phyloP scores from a whole-genome alignment of 2,113 vertebrate species.

The Chloropsis hardwickii region DNA sequence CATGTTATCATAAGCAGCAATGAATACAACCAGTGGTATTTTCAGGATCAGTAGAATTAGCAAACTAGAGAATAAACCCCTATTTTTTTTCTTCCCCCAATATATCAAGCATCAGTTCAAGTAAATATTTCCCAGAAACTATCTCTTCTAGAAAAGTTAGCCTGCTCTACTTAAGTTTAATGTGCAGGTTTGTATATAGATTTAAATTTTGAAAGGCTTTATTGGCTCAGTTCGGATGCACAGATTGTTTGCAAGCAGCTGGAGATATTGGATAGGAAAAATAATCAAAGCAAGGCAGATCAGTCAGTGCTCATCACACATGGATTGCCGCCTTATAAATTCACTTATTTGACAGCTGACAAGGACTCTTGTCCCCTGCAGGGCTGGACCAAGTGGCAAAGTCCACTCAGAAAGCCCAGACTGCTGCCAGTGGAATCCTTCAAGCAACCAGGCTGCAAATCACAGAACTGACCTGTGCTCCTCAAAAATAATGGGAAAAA shows the following conservation, averaged over 20 bases:
- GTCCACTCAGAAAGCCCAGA: neutral
- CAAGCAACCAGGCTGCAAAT: neutral
- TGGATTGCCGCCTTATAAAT: neutral
- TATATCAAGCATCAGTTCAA: neutral
- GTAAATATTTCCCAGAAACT: neutral
- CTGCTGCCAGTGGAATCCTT: neutral
- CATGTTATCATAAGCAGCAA: neutral
- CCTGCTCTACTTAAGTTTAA: neutral
- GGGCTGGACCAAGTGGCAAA: neutral
- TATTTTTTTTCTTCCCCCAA: neutral
- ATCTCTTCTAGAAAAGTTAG: neutral
- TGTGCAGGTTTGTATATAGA: neutral
- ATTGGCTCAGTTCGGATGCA: neutral
- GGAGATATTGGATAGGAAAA: neutral
- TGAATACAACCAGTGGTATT: neutral
- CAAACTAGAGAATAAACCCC: neutral
- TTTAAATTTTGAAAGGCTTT: neutral
- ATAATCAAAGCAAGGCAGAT: neutral
- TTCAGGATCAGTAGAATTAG: neutral
- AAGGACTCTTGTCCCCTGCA: accelerated
- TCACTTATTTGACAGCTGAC: neutral
- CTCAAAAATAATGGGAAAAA: neutral
- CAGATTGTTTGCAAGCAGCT: neutral
- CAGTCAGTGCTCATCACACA: neutral
- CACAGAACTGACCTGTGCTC: neutral